Evolutionary conservation across 2,797 vertebrate genomes (phyloP).

Genomic region (Pitangus sulphuratus): DNA sequence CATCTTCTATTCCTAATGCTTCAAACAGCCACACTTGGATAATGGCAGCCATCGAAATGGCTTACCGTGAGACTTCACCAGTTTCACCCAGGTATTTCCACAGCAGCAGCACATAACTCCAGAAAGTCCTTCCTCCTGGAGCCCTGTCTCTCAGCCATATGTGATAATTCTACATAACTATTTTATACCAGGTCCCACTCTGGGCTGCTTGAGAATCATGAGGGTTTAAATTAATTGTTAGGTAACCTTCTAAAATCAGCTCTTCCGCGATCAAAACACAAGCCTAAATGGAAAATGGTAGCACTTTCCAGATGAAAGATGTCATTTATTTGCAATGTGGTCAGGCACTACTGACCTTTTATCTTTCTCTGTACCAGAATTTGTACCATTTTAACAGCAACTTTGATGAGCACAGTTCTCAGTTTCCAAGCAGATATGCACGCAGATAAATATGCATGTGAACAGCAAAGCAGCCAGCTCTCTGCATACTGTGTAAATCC

Average conservation of each 20-base stretch:
- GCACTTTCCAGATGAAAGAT: not conserved
- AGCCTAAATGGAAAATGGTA: not conserved
- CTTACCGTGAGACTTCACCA: not conserved
- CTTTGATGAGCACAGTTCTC: not conserved
- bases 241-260: not conserved
- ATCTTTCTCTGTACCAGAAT: not conserved
- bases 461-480: not conserved
- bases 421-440: not conserved
- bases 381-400: not conserved
- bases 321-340: not conserved
- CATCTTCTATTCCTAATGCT: slow-evolving; percentile 23
- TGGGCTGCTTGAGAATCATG: not conserved
- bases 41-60: not conserved
- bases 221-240: not conserved
- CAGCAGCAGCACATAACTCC: accelerated
- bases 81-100: not conserved
- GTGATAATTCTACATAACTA: not conserved
- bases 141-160: not conserved
- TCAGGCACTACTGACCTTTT: not conserved
- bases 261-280: not conserved
- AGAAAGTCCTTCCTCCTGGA: not conserved
- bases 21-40: not conserved
- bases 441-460: not conserved
- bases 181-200: not conserved
- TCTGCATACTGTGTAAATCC: not conserved